phyloP scores from a whole-genome alignment of 2,888 invertebrate species.

The Diarsia mendica region DNA sequence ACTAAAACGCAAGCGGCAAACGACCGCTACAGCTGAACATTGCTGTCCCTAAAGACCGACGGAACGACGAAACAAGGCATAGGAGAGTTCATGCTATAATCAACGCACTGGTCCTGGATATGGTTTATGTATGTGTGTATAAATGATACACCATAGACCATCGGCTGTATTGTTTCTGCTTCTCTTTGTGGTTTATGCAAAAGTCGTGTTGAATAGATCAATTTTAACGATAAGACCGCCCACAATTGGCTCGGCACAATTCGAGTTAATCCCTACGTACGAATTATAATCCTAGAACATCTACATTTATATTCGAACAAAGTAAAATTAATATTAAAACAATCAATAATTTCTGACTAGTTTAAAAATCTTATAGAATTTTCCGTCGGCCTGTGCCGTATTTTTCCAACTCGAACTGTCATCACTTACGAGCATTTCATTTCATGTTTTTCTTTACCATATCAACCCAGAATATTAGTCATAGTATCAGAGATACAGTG shows the following conservation, averaged over 20 bases:
- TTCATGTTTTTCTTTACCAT: slow-evolving; percentile 22
- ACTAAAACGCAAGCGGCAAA: slow-evolving; percentile 22
- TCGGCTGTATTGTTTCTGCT: not conserved
- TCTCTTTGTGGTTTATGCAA: not conserved
- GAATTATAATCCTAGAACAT: not conserved
- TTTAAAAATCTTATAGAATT: not conserved
- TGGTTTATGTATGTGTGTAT: not conserved
- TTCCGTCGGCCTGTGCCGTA: not conserved
- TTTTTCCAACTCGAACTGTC: not conserved
- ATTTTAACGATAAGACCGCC: not conserved
- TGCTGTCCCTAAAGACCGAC: slow-evolving; percentile 22
- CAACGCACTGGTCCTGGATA: not conserved
- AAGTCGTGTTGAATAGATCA: not conserved
- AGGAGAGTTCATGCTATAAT: slow-evolving; percentile 6
- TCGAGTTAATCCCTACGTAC: not conserved
- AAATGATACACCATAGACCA: not conserved
- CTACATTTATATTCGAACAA: not conserved
- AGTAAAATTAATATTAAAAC: too few relatives aligned
- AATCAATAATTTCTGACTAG: not conserved
- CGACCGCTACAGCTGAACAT: slow-evolving; percentile 19
- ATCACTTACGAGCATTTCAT: not conserved
- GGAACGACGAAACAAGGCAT: slow-evolving; percentile 11
- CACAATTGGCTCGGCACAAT: not conserved
- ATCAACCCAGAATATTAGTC: slow-evolving; percentile 8
- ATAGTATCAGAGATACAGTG: not conserved